A percentile compares a stretch with the other conserved stretches of the same genome.
Evolutionary conservation across 2,113 vertebrate species (phyloP).

Genomic region (Trematomus loennbergii): DNA sequence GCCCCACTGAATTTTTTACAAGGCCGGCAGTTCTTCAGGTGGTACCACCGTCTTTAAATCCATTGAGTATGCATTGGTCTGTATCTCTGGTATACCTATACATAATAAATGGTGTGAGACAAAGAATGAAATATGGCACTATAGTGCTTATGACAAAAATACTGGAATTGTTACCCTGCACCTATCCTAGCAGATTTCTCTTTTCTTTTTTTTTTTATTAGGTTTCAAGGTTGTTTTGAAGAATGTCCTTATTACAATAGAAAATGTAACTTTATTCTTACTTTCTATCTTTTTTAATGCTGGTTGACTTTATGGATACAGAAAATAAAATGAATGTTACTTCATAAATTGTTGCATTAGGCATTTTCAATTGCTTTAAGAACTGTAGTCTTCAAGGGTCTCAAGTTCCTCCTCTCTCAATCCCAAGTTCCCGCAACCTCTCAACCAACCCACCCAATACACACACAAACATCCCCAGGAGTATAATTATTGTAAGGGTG

Average conservation of each 20-base stretch:
- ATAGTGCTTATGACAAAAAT: not conserved
- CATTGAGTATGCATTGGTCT: conserved; percentile 49
- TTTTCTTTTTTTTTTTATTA: not conserved
- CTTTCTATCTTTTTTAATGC: not conserved
- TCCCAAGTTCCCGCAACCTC: not conserved
- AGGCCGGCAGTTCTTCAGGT: conserved; percentile 58
- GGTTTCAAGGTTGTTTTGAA: not conserved
- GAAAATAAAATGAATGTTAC: conserved; percentile 13
- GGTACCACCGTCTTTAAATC: conserved; percentile 53
- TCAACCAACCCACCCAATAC: not conserved
- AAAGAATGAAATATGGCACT: conserved; percentile 5
- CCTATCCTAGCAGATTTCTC: no score
- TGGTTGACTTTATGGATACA: not conserved
- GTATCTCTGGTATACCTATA: conserved; percentile 49
- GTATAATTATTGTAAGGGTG: conserved; percentile 45
- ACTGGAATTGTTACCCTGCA: not conserved
- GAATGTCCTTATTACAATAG: not conserved
- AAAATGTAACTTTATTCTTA: no score
- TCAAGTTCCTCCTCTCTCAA: not conserved
- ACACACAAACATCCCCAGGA: not conserved
- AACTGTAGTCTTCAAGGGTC: not conserved
- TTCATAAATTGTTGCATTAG: conserved; percentile 13
- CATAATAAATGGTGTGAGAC: conserved; percentile 65
- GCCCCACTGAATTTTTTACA: conserved; percentile 68
- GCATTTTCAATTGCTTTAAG: conserved; percentile 36